These are phyloP conservation scores for Eristalis arbustorum DNA, from an alignment of 2,888 invertebrate species.

Conservation along the genomic window DNA sequence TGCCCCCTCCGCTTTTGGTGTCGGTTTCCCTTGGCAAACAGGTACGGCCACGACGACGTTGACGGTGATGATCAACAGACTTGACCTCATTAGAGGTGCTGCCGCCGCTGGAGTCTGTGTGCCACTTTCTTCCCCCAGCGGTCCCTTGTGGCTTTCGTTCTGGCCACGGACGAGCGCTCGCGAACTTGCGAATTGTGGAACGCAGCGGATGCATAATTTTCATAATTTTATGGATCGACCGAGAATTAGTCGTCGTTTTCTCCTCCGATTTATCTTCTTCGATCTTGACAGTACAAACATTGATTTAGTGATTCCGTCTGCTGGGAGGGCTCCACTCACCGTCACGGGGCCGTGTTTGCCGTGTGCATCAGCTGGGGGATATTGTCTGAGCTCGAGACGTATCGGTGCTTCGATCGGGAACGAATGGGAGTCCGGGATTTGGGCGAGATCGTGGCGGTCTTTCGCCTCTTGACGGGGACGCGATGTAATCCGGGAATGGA, in stretches of 20 bases:
- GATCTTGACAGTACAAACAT: slow-evolving; percentile 36
- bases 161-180: neutral
- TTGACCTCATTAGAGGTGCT: slow-evolving; percentile 44
- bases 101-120: slow-evolving; percentile 24
- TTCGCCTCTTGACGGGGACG: neutral
- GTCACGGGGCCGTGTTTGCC: slow-evolving; percentile 21
- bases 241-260: slow-evolving; percentile 8
- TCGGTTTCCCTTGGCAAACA: slow-evolving; percentile 40
- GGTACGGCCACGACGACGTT: slow-evolving; percentile 22
- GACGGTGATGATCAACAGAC: slow-evolving; percentile 44
- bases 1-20: slow-evolving; percentile 52
- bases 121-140: slow-evolving; percentile 13
- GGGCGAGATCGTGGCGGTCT: neutral
- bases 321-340: neutral
- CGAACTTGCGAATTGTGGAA: neutral
- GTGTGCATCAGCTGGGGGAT: neutral
- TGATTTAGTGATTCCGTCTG: slow-evolving; percentile 9
- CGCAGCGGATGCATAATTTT: slow-evolving; percentile 16
- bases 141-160: neutral
- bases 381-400: slow-evolving; percentile 9
- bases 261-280: slow-evolving; percentile 30
- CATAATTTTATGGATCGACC: slow-evolving; percentile 25
- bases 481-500: neutral
- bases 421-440: neutral
- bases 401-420: slow-evolving; percentile 33